Evolutionary conservation across 2,797 vertebrate species (phyloP).

Genomic region (Craterocephalus amniculus): DNA sequence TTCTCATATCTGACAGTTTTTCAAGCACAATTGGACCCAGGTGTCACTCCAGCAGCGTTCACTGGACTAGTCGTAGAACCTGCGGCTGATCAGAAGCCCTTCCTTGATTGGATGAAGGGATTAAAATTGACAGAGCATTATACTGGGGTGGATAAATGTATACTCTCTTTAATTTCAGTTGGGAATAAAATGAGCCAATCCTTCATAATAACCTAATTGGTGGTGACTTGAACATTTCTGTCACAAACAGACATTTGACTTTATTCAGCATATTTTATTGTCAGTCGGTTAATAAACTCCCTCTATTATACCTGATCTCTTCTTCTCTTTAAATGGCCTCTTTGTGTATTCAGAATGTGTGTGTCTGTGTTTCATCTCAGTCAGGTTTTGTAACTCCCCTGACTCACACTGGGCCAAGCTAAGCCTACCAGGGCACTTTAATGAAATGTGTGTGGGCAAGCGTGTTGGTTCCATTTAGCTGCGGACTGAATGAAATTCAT

Average conservation of each 20-base stretch:
- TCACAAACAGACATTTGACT: conserved; percentile 17
- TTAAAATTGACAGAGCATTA: conserved; percentile 27
- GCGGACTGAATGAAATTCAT: conserved; percentile 60
- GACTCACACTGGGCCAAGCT: conserved; percentile 58
- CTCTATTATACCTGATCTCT: conserved; percentile 37
- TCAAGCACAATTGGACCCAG: conserved; percentile 68
- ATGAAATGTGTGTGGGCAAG: conserved; percentile 69
- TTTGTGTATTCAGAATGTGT: neutral
- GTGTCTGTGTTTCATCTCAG: conserved; percentile 29
- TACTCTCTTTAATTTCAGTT: conserved; percentile 15
- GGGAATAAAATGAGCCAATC: conserved; percentile 23
- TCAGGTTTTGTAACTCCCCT: conserved; percentile 46
- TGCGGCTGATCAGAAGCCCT: conserved; percentile 39
- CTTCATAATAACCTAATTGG: conserved; percentile 15
- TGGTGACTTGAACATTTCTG: neutral
- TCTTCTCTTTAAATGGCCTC: conserved; percentile 48
- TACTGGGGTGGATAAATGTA: conserved; percentile 9
- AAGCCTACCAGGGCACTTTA: conserved; percentile 56
- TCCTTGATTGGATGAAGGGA: conserved; percentile 51
- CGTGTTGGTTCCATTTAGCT: conserved; percentile 68
- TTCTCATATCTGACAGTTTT: conserved; percentile 57
- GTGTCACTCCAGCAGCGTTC: conserved; percentile 51
- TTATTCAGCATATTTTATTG: conserved; percentile 28
- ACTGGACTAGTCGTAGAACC: conserved; percentile 39
- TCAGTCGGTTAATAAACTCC: conserved; percentile 23